Conservation (phyloP, 1,140 invertebrate genomes). For the Lasaia peninsularis region DNA sequence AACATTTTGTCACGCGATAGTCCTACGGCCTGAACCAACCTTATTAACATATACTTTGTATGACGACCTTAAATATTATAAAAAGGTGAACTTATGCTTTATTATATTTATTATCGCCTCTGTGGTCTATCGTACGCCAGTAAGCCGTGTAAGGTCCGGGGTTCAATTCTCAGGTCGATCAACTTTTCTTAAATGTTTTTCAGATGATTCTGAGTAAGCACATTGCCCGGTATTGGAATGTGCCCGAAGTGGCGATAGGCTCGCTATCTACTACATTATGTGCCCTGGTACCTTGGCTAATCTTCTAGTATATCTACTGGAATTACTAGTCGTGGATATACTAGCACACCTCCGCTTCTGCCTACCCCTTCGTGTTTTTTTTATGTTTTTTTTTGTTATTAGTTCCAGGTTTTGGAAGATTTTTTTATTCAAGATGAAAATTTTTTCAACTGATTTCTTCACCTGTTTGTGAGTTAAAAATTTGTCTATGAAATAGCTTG, state of each 20-base stretch:
- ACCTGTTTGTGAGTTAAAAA: neutral
- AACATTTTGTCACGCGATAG: conserved; percentile 16
- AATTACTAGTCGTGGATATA: too few relatives aligned
- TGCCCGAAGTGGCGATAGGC: too few relatives aligned
- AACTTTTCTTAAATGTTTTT: too few relatives aligned
- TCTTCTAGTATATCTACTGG: too few relatives aligned
- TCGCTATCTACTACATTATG: too few relatives aligned
- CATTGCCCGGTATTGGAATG: too few relatives aligned
- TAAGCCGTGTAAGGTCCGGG: too few relatives aligned
- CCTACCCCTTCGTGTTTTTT: neutral
- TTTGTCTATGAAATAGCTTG: too few relatives aligned
- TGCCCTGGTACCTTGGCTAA: neutral
- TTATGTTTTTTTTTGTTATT: neutral
- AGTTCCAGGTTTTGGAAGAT: conserved; percentile 1
- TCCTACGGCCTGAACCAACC: conserved; percentile 4
- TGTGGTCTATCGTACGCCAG: neutral
- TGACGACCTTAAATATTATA: conserved; percentile 6
- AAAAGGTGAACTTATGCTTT: neutral
- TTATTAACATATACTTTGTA: conserved; percentile 6
- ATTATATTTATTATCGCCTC: too few relatives aligned
- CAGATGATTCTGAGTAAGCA: too few relatives aligned
- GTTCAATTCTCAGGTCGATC: too few relatives aligned
- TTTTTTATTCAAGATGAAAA: neutral
- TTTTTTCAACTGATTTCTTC: neutral
- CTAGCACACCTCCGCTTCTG: too few relatives aligned